Base-by-base conservation (phyloP, 2,113 vertebrate species). In the Neogobius melanostomus region DNA sequence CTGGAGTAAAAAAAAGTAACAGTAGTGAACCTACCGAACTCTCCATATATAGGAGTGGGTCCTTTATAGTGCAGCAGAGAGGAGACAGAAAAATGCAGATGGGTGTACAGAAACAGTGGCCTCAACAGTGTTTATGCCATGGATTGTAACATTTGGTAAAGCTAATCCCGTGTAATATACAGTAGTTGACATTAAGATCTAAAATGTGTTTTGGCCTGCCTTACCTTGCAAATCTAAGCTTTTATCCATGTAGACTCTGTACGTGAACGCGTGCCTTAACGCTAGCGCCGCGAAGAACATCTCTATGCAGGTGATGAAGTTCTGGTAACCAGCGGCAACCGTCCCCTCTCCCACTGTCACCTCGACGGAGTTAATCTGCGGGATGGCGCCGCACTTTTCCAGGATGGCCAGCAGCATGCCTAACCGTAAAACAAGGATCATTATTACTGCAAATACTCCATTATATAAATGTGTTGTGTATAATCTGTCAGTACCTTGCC, bases 291-390 rank as follows among this genome's bases (percentile, higher is more conserved):
- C 97, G 1, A 99, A 99, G 90, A 99, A 99, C 98, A 99, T 99
- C 93, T 99, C 96, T 54, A 99, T 91, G 0, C 97, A 99, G 68
- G 98, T 98, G 83, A 99, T 98, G 73, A 99, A 98, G 92, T 99
- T 97, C 92, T 99, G 98, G 85, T 99, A 99, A 2, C 97, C 98
- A 0, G 97, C 97, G 0, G 98, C 97, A 6, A 99, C 96, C 0
- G 98, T 99, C 52, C 97, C 97, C 82, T 98, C 96, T 0, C 97
- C 98, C 21, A 98, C 95, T 0, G 95, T 95, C 85, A 98, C 95
- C 0, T 85, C 92, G 64, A 90, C 88, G 0, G 95, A 98, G 71
- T 93, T 93, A 54, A 99, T 98, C 91, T 95, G 95, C 65, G 98
- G 98, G 82, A 99, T 99, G 82, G 97, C 95, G 12, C 98, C 97